Base-by-base conservation (phyloP, 2,113 vertebrate genomes). In the Motacilla tschutschensis region DNA sequence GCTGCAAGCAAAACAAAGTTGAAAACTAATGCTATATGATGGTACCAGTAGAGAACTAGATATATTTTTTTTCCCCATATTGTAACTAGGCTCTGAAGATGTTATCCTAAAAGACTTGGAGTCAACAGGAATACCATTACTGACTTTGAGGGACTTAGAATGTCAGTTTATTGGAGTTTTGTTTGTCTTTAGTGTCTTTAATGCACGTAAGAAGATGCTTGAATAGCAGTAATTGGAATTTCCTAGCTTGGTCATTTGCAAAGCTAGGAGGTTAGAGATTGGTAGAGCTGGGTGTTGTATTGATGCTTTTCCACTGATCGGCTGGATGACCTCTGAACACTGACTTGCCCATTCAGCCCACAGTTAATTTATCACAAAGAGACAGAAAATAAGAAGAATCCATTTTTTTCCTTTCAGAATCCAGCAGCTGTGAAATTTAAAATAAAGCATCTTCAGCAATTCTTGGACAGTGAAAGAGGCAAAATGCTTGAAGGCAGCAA, bases 401-500 rank as follows among this genome's bases (percentile, higher is more conserved):
- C 2, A 5, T 50, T 86, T 80, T 50, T 83, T 58, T 7, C 21
- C 43, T 50, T 65, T 87, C 38, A 57, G 53, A 82, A 80, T 67
- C 13, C 38, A 85, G 43, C 40, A 89, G 50, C 58, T 92, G 59
- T 89, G 66, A 88, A 88, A 90, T 84, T 51, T 81, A 40, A 89
- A 91, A 48, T 54, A 29, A 77, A 80, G 46, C 69, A 65, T 86
- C 77, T 72, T 89, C 55, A 66, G 47, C 19, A 3, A 40, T 91
- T 88, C 59, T 55, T 53, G 31, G 46, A 41, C 54, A 71, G 67
- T 54, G 63, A 72, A 81, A 36, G 75, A 82, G 59, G 17, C 54
- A 75, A 66, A 83, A 63, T 63, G 44, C 55, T 88, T 38, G 36
- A 84, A 73, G 44, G 55, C 71, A 86, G 71, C 41, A 63, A 84